These are phyloP conservation scores for Valencia hispanica DNA, from an alignment of 2,797 vertebrate genomes.

Conservation along the genomic window DNA sequence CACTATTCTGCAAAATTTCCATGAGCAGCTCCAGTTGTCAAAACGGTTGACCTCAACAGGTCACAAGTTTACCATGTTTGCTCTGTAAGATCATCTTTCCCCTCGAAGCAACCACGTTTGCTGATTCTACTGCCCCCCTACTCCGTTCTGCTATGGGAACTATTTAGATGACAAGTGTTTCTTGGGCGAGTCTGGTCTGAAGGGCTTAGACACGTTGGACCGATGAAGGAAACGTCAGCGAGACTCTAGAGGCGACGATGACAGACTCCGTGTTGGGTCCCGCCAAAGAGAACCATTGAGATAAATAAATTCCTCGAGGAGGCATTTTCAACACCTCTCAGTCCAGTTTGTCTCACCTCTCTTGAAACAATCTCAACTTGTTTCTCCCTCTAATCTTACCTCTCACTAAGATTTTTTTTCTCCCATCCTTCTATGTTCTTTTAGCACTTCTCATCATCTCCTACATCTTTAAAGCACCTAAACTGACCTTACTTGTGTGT, in stretches of 20 bases:
- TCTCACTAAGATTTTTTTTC: conserved; percentile 1
- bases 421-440: background rate
- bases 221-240: conserved; percentile 79
- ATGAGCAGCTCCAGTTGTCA: conserved; percentile 26
- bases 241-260: conserved; percentile 58
- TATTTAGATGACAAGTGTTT: conserved; percentile 58
- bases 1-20: conserved; percentile 52
- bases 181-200: conserved; percentile 61
- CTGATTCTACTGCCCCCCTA: conserved; percentile 34
- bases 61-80: conserved; percentile 12
- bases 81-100: conserved; percentile 27
- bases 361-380: conserved; percentile 17
- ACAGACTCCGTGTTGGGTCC: conserved; percentile 53
- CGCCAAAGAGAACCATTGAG: conserved; percentile 44
- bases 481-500: background rate
- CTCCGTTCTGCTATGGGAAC: conserved; percentile 60
- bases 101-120: conserved; percentile 44
- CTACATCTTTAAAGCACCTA: background rate
- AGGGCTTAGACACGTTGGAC: conserved; percentile 62
- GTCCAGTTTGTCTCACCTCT: conserved; percentile 25
- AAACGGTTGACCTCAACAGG: conserved; percentile 24
- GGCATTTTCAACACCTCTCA: conserved; percentile 54
- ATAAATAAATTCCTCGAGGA: conserved; percentile 66
- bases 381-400: conserved; percentile 31
- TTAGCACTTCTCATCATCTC: conserved; percentile 1